Evolutionary conservation across 2,113 vertebrate genomes (phyloP).

Genomic region (Natator depressus): DNA sequence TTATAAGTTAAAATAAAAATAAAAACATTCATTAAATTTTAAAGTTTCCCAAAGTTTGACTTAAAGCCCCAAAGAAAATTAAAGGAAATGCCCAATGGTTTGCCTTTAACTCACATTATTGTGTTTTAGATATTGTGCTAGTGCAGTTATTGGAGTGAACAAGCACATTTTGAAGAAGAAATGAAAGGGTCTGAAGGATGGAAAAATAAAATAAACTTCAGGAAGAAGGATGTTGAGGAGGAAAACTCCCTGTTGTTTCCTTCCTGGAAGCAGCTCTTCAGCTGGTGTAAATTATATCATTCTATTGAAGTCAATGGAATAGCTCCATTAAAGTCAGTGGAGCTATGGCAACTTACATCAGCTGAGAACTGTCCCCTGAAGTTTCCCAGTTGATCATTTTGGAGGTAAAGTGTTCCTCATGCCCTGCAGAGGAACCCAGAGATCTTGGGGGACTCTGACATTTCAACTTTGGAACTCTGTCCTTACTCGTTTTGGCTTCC

Average conservation of each 20-base stretch:
- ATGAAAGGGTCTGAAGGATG: neutral
- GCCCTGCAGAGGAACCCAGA: neutral
- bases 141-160: conserved; percentile 6
- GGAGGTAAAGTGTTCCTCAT: neutral
- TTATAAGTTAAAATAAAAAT: neutral
- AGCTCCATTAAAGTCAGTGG: neutral
- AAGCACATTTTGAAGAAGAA: neutral
- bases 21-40: fast-evolving
- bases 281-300: neutral
- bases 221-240: neutral
- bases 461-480: neutral
- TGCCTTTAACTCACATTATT: neutral
- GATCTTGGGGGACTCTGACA: neutral
- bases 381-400: neutral
- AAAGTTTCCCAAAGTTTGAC: conserved; percentile 7
- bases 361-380: neutral
- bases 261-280: neutral
- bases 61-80: neutral
- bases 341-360: fast-evolving
- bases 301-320: neutral
- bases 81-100: neutral
- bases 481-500: neutral
- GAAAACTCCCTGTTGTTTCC: neutral
- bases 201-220: neutral
- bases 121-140: neutral